Conservation (phyloP, 2,113 vertebrate species). For the Tragelaphus imberbis region DNA sequence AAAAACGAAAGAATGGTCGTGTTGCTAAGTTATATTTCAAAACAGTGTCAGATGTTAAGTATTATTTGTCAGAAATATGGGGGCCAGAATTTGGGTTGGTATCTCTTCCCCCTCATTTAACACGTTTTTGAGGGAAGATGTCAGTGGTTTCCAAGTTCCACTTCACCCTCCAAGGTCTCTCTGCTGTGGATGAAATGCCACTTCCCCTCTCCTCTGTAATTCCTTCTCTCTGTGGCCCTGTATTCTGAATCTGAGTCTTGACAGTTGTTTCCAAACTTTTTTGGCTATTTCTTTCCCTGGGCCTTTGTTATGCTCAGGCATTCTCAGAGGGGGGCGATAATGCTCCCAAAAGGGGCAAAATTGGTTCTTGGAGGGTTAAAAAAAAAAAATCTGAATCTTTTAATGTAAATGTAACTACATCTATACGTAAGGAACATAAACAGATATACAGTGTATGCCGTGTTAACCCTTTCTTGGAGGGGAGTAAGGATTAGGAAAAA, state of each 20-base stretch:
- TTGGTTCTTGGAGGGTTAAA: neutral
- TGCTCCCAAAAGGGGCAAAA: neutral
- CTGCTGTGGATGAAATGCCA: neutral
- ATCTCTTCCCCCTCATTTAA: neutral
- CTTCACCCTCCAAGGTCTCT: neutral
- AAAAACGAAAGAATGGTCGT: constrained; percentile 33
- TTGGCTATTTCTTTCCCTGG: neutral
- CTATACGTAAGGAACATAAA: no score
- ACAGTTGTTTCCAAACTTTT: neutral
- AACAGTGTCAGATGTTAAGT: constrained; percentile 33
- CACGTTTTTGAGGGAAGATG: neutral
- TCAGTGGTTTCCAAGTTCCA: constrained; percentile 25
- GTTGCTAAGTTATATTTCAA: constrained; percentile 38
- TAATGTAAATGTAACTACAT: neutral
- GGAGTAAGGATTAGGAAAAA: neutral
- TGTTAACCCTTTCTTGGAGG: neutral
- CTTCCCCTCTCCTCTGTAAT: neutral
- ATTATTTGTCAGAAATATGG: constrained; percentile 22
- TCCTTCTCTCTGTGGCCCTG: neutral
- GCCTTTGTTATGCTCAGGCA: neutral
- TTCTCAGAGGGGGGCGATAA: fast-evolving
- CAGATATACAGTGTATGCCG: neutral
- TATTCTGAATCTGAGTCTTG: neutral
- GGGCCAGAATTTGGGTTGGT: constrained; percentile 42
- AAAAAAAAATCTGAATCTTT: neutral